Evolutionary conservation across 92 coral and sea anemone genomes (phyloP).

Genomic region (Umimayanthus chanpuru): DNA sequence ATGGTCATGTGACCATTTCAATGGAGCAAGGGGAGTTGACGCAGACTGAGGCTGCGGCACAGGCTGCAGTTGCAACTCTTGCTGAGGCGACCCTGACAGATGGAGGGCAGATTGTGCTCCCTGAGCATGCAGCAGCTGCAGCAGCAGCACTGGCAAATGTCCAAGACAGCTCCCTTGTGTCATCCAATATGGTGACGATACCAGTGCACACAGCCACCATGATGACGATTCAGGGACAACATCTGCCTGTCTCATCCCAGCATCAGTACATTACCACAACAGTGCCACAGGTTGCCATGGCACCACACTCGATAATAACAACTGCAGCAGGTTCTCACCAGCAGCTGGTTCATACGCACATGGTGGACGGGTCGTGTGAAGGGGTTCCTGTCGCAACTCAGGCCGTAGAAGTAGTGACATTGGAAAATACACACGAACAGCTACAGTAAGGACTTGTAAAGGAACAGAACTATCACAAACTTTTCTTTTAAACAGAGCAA

Average conservation of each 20-base stretch:
- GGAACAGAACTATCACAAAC: not conserved
- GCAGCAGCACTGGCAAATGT: conserved; percentile 87
- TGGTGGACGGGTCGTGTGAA: conserved; percentile 79
- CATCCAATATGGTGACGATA: conserved; percentile 90
- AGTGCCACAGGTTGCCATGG: conserved; percentile 99
- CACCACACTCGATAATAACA: conserved; percentile 90
- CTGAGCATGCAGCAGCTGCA: conserved; percentile 97
- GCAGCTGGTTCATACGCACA: conserved; percentile 76
- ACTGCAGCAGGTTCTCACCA: conserved; percentile 81
- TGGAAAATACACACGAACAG: conserved; percentile 79
- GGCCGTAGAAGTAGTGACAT: conserved; percentile 98
- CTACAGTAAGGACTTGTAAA: conserved; percentile 29
- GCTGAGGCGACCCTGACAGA: conserved; percentile 99
- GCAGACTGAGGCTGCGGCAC: conserved; percentile 96
- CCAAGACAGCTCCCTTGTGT: conserved; percentile 74
- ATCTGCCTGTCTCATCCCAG: conserved; percentile 73
- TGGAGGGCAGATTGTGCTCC: conserved; percentile 98
- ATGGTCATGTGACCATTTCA: conserved; percentile 70
- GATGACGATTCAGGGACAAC: conserved; percentile 94
- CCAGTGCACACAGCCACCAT: conserved; percentile 97
- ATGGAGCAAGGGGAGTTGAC: conserved; percentile 87
- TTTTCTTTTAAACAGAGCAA: conserved; percentile 6
- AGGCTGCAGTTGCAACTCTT: conserved; percentile 98
- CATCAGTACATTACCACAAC: conserved; percentile 84
- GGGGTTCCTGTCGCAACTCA: conserved; percentile 98